These are phyloP conservation scores for Drosophila tanythrix DNA, from an alignment of 2,888 invertebrate genomes.

Conservation along the genomic window DNA sequence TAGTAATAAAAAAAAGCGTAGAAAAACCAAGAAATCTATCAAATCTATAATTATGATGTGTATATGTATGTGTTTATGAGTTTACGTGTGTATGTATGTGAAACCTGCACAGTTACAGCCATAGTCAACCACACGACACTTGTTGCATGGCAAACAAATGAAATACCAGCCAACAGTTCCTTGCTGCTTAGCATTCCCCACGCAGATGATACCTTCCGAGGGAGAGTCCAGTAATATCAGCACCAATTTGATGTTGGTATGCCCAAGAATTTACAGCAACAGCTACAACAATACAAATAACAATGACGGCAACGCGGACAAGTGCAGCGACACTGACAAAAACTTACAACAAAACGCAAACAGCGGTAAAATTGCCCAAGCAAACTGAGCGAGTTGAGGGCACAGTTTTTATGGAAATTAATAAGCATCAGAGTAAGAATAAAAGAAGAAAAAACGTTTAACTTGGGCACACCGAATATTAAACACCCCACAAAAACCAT, in stretches of 20 bases:
- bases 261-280: slow-evolving; percentile 58
- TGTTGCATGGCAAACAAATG: slow-evolving; percentile 29
- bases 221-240: slow-evolving; percentile 25
- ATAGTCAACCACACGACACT: background rate
- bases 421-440: background rate
- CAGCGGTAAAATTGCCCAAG: background rate
- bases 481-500: background rate
- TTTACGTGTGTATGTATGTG: background rate
- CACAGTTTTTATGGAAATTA: background rate
- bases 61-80: background rate
- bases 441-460: background rate
- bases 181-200: slow-evolving; percentile 63
- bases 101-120: background rate
- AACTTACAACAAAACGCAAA: slow-evolving; percentile 18
- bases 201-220: slow-evolving; percentile 40
- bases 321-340: slow-evolving; percentile 38
- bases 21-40: slow-evolving; percentile 20
- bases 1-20: background rate
- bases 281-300: slow-evolving; percentile 10
- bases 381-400: background rate
- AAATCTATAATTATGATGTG: background rate
- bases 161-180: slow-evolving; percentile 25
- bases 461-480: background rate
- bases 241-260: slow-evolving; percentile 58
- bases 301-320: slow-evolving; percentile 5